These are phyloP conservation scores for Microcebus ravelobensis DNA, from an alignment of 2,113 vertebrate genomes.

Conservation along the genomic window DNA sequence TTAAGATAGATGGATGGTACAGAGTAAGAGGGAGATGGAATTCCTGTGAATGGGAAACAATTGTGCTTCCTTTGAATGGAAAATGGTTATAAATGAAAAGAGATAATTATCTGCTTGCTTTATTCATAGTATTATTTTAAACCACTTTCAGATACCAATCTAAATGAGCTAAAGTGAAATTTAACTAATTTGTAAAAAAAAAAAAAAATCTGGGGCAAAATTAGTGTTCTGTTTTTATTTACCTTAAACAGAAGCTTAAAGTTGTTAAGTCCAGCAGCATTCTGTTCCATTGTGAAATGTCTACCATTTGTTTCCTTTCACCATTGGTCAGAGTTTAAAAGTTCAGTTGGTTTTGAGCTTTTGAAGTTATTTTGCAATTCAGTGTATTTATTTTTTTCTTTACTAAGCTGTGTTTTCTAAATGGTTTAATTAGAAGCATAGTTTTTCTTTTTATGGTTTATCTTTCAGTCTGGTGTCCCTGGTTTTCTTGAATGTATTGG, in stretches of 20 bases:
- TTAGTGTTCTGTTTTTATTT: slow-evolving; percentile 10
- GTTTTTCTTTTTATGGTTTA: not conserved
- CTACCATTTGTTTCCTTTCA: not conserved
- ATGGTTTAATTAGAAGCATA: not conserved
- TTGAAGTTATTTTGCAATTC: slow-evolving; percentile 19
- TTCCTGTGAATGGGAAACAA: not conserved
- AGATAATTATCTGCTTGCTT: not conserved
- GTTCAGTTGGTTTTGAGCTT: slow-evolving; percentile 26
- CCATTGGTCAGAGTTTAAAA: not conserved
- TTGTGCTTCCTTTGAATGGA: slow-evolving; percentile 48
- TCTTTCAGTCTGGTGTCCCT: not conserved
- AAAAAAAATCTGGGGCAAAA: not conserved
- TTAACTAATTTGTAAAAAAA: not conserved
- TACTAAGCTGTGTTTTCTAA: not conserved
- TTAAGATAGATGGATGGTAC: not conserved
- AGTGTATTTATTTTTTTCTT: not conserved
- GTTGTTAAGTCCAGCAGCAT: not conserved
- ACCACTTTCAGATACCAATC: not conserved
- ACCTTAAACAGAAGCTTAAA: not conserved
- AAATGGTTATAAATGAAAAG: not conserved
- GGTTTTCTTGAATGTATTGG: slow-evolving; percentile 3
- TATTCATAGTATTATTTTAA: slow-evolving; percentile 29
- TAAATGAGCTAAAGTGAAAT: not conserved
- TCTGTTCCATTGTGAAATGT: not conserved
- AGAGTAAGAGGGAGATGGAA: not conserved